Conservation (phyloP, 2,888 invertebrate species). For the Lathronympha strigana region DNA sequence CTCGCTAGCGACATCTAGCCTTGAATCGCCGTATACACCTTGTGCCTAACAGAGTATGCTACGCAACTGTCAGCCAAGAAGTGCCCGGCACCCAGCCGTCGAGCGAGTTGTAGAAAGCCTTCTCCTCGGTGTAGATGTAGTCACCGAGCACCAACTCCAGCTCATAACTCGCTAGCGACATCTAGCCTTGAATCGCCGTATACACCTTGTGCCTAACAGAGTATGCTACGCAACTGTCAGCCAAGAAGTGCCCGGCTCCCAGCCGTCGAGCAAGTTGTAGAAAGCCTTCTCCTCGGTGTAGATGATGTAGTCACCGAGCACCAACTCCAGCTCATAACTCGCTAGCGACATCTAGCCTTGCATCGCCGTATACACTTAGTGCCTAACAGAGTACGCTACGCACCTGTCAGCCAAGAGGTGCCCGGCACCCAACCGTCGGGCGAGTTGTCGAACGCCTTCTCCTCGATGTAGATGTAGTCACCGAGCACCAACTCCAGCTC, state of each 20-base stretch:
- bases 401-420: conserved; percentile 91
- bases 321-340: conserved; percentile 92
- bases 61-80: conserved; percentile 90
- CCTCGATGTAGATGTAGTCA: conserved; percentile 93
- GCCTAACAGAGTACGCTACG: conserved; percentile 27
- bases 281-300: conserved; percentile 91
- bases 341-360: conserved; percentile 90
- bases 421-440: conserved; percentile 96
- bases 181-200: conserved; percentile 90
- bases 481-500: conserved; percentile 93
- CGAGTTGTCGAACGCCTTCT: conserved; percentile 88
- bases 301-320: conserved; percentile 94
- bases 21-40: conserved; percentile 89
- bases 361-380: conserved; percentile 87
- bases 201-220: conserved; percentile 72
- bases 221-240: conserved; percentile 84
- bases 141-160: conserved; percentile 93
- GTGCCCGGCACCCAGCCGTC: conserved; percentile 96
- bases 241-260: conserved; percentile 94
- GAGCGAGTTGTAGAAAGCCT: conserved; percentile 88
- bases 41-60: neutral
- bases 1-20: conserved; percentile 89
- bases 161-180: conserved; percentile 91
- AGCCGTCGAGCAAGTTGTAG: conserved; percentile 91
- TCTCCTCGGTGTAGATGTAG: conserved; percentile 91